phyloP scores from a whole-genome alignment of 2,888 invertebrate species.

The Papilio elwesi region DNA sequence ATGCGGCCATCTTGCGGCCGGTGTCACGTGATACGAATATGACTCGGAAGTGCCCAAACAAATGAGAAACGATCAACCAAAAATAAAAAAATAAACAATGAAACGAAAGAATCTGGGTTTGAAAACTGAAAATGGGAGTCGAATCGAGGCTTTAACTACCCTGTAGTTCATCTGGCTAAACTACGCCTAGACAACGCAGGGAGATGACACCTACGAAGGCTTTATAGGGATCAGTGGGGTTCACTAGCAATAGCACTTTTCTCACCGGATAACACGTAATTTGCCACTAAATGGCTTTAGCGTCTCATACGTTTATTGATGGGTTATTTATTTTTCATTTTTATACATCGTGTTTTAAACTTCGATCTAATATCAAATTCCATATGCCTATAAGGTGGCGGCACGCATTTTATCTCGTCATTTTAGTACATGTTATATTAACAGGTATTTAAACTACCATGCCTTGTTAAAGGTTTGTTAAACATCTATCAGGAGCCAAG shows the following conservation, averaged over 20 bases:
- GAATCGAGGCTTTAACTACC: conserved; percentile 70
- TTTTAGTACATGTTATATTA: conserved; percentile 55
- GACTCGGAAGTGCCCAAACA: conserved; percentile 72
- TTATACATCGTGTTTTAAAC: conserved; percentile 51
- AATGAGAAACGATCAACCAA: conserved; percentile 56
- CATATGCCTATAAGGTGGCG: conserved; percentile 70
- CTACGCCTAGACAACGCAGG: conserved; percentile 76
- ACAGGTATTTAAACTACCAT: conserved; percentile 71
- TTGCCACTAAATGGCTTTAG: conserved; percentile 52
- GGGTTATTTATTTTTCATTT: conserved; percentile 50
- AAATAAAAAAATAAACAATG: conserved; percentile 51
- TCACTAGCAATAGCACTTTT: conserved; percentile 51
- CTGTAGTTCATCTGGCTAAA: conserved; percentile 63
- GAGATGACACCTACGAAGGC: conserved; percentile 59
- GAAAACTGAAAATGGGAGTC: conserved; percentile 57
- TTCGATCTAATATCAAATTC: conserved; percentile 59
- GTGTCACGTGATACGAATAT: conserved; percentile 79
- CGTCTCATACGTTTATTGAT: conserved; percentile 42
- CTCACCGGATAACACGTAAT: conserved; percentile 54
- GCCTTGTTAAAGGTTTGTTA: conserved; percentile 64
- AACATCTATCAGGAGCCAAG: conserved; percentile 72
- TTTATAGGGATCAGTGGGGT: conserved; percentile 56
- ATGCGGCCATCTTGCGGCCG: conserved; percentile 57
- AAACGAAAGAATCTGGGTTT: conserved; percentile 23
- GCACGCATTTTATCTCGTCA: conserved; percentile 60